These are phyloP conservation scores for Pterobdella sp. DNA, from an alignment of 2,888 invertebrate genomes.

Conservation along the genomic window DNA sequence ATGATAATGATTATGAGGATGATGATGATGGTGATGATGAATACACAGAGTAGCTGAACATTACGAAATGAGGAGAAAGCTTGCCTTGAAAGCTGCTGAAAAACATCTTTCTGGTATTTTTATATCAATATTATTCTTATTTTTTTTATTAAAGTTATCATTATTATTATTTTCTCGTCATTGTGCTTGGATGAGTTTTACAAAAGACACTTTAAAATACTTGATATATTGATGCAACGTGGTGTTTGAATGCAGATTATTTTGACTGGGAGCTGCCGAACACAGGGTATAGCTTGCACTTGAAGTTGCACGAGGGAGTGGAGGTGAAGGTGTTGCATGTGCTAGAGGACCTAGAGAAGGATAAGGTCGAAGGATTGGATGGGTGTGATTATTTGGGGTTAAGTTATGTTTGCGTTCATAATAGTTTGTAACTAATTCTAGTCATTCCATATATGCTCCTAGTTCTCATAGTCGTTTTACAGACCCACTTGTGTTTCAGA, in stretches of 20 bases:
- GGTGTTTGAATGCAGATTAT: constrained; percentile 1
- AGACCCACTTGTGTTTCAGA: too few relatives aligned
- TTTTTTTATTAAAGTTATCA: not conserved
- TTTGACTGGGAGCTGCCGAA: constrained; percentile 10
- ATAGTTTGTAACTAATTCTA: too few relatives aligned
- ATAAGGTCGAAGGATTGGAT: not conserved
- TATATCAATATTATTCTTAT: not conserved
- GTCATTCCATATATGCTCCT: not conserved
- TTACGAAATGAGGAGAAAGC: not conserved
- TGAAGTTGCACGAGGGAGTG: constrained; percentile 4
- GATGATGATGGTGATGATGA: not conserved
- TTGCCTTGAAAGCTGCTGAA: constrained; percentile 2
- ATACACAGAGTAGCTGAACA: not conserved
- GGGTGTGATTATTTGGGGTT: too few relatives aligned
- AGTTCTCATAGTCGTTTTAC: not conserved
- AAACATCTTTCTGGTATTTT: constrained; percentile 5
- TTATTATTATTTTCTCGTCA: not conserved
- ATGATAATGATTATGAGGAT: not conserved
- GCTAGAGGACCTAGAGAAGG: not conserved
- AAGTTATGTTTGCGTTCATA: too few relatives aligned
- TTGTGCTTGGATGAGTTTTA: not conserved
- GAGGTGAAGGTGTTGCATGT: not conserved
- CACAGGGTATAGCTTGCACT: constrained; percentile 10
- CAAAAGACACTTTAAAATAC: too few relatives aligned
- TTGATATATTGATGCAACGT: too few relatives aligned